Base-by-base conservation (phyloP, 2,888 invertebrate species). In the Melipona beecheii region DNA sequence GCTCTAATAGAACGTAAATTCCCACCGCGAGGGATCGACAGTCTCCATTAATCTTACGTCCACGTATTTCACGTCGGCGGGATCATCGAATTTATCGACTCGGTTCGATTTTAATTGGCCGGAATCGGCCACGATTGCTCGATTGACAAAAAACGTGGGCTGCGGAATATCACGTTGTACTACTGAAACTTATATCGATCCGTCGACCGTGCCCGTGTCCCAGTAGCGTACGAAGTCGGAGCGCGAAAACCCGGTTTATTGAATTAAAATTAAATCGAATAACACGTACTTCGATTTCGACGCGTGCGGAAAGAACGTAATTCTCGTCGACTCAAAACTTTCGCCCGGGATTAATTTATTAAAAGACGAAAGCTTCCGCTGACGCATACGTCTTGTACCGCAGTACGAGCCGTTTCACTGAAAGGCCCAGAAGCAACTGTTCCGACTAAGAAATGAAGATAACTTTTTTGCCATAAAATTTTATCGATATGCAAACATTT, bases 31-130 rank as follows among this genome's bases (percentile, higher is more conserved):
- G 50, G 50, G 62, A 71, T 54, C 65, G 15, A 43, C 62, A 77
- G 43, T 36, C 31, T 24, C 21, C 64, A 21, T 21, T 13, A 24
- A 24, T 49, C 49, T 24, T 4, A 43, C 17, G 5, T 19, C 21
- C 31, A 11, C 73, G 78, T 78, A 60, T 54, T 71, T 70, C 24
- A 54, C 58, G 72, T 71, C 52, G n/a, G 52, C 19, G 56, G 50
- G 54, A 64, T 62, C 68, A 66, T 60, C 58, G 64, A 84, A 84
- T 87, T 87, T 86, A 87, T 80, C 78, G 77, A 27, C 81, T 24
- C 6, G 66, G 66, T 68, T 52, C 84, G 72, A 78, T 82, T 87
- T 87, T 87, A 88, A 88, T 88, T 86, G 85, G 86, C 64, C 77
- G 19, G 65, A 80, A 86, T 56, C 27, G 56, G 54, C 50, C 60